Base-by-base conservation (phyloP, 2,888 invertebrate genomes). In the Drosophila pseudotakahashii region DNA sequence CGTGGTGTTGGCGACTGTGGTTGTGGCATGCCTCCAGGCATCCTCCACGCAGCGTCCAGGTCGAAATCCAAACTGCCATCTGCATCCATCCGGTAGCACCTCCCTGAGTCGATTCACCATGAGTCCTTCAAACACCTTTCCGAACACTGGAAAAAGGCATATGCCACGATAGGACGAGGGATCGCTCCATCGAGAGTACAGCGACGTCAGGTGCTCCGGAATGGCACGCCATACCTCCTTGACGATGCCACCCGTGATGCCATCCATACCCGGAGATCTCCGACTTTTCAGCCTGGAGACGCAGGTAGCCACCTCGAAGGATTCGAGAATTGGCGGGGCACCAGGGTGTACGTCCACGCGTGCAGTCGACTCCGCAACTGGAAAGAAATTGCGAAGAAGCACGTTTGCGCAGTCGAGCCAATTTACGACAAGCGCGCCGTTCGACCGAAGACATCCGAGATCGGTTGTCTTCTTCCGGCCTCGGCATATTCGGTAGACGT, bases 71-170 rank as follows among this genome's bases (percentile, higher is more conserved):
- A 47, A 57, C 16, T 57, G 60, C 60, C 60, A 52, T 30, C 51
- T 36, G 10, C 11, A 13, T 6, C 36, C 44, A 11, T 45, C 60
- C 32, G 60, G 36, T 0, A 60, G 26, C 7, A 45, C 14, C 0
- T 60, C 52, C n/a, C 13, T 60, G 9, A 53, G 3, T 0, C 59
- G 59, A n/a, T 59, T 44, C 14, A 59, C 50, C 50, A 51, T 48
- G 41, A 59, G n/a, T 1, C 7, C 59, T 10, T 44, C 55, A 0
- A 55, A 23, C 23, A 23, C 30, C 34, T 37, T 44, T n/a, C 42
- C 42, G 2, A 54, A 32, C 7, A 41, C 42, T 19, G 23, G 58
- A 13, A 58, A 10, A 3, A 50, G 48, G 11, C 42, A 58, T 2
- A 34, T 50, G 0, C 42, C 44, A 7, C 42, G 54, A 13, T 54